phyloP scores from a whole-genome alignment of 2,113 vertebrate species.

The Nerophis ophidion region DNA sequence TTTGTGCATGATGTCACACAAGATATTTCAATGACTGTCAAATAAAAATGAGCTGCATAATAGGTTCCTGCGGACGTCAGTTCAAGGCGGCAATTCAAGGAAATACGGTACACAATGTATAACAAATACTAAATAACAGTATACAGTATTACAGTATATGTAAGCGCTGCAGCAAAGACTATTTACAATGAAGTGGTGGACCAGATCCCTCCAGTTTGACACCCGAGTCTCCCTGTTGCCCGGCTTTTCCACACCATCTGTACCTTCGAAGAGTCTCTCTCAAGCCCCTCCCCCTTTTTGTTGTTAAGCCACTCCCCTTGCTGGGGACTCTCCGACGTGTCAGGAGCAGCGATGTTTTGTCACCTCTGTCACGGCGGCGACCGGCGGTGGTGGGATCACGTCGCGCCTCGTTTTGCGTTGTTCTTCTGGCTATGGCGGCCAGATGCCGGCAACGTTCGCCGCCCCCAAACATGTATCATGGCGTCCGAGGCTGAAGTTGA shows the following conservation, averaged over 20 bases:
- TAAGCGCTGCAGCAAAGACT: no score
- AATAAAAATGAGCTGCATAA: no score
- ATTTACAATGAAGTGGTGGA: no score
- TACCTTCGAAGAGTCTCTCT: conserved; percentile 81
- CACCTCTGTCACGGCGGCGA: conserved; percentile 99
- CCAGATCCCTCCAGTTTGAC: no score
- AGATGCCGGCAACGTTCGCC: conserved; percentile 99
- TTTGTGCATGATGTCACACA: no score
- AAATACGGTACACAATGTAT: no score
- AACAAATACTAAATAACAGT: no score
- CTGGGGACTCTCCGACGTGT: conserved; percentile 95
- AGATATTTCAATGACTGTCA: no score
- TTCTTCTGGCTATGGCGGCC: conserved; percentile 99
- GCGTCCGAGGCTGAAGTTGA: conserved; percentile 99
- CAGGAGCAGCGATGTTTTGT: conserved; percentile 99
- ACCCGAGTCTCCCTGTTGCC: no score
- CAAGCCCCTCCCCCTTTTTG: conserved; percentile 68
- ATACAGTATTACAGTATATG: no score
- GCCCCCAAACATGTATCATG: conserved; percentile 99
- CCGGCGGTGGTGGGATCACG: conserved; percentile 83
- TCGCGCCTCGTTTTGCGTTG: conserved; percentile 99
- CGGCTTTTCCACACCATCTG: conserved; percentile 59
- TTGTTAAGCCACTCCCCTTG: conserved; percentile 85
- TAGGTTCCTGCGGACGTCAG: no score
- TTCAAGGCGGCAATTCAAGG: no score